These are phyloP conservation scores for Caenorhabditis remanei DNA, from an alignment of 1,140 invertebrate species.

Conservation along the genomic window DNA sequence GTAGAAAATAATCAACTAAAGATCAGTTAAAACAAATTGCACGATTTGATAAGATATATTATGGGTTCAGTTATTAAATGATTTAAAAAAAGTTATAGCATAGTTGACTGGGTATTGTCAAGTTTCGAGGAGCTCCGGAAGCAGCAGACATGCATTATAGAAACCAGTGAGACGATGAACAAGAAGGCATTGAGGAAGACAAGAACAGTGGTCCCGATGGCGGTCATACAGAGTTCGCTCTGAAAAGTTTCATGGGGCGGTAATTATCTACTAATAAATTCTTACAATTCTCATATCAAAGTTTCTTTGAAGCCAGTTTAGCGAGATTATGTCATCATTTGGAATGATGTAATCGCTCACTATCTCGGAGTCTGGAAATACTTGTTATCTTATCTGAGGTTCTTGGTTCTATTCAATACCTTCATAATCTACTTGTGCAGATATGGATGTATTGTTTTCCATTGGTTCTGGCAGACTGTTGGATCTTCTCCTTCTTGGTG, in stretches of 20 bases:
- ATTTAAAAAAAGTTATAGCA: not conserved
- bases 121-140: conserved; percentile 15
- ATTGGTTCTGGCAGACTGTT: not conserved
- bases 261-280: too few species aligned
- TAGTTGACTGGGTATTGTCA: conserved; percentile 16
- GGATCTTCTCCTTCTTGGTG: conserved; percentile 69
- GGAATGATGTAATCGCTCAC: conserved; percentile 54
- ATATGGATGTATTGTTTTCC: not conserved
- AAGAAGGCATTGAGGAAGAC: conserved; percentile 48
- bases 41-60: not conserved
- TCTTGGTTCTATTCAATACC: not conserved
- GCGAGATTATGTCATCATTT: conserved; percentile 31
- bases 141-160: conserved; percentile 35
- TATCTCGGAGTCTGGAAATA: conserved; percentile 43
- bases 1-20: not conserved
- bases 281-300: conserved; percentile 43
- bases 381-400: not conserved
- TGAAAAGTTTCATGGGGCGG: not conserved
- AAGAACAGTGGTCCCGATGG: conserved; percentile 16
- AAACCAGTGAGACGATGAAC: conserved; percentile 48
- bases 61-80: not conserved
- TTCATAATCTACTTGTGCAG: conserved; percentile 15
- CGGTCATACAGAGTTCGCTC: conserved; percentile 53
- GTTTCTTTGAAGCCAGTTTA: conserved; percentile 42
- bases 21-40: not conserved